phyloP scores from a whole-genome alignment of 2,888 invertebrate genomes.

The Lottia scabra region DNA sequence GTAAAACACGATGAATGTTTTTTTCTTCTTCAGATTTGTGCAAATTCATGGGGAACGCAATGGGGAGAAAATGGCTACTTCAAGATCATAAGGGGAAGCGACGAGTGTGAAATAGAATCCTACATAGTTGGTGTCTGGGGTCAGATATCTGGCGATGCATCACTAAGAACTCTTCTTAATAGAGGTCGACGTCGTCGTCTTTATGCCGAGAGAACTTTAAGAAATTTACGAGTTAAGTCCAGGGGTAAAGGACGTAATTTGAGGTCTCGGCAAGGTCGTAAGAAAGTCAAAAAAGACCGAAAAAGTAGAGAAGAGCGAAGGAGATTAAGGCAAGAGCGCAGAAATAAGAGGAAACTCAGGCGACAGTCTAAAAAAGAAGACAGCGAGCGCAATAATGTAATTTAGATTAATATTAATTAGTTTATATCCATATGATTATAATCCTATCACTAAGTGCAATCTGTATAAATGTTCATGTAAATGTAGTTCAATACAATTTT shows the following conservation, averaged over 20 bases:
- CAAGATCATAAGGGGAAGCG: conserved; percentile 83
- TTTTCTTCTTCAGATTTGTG: conserved; percentile 87
- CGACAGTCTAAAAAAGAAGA: too few relatives aligned
- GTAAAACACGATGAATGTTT: not conserved
- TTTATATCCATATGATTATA: too few relatives aligned
- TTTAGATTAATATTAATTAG: too few relatives aligned
- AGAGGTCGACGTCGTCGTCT: conserved; percentile 30
- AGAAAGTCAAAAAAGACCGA: not conserved
- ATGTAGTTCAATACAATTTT: too few relatives aligned
- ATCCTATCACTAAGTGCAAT: too few relatives aligned
- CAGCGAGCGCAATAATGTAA: too few relatives aligned
- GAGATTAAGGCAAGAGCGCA: too few relatives aligned
- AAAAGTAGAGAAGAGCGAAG: not conserved
- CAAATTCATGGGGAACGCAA: conserved; percentile 91
- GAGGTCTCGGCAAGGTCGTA: not conserved
- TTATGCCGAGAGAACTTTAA: conserved; percentile 8
- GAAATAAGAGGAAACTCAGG: too few relatives aligned
- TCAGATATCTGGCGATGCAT: conserved; percentile 41
- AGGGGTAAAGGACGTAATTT: conserved; percentile 8
- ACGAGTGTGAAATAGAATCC: conserved; percentile 91
- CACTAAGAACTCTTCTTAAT: conserved; percentile 29
- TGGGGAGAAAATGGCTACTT: conserved; percentile 96
- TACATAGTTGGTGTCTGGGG: conserved; percentile 86
- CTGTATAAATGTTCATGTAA: too few relatives aligned
- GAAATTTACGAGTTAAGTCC: conserved; percentile 8